These are phyloP conservation scores for Microtus richardsoni DNA, from an alignment of 2,113 vertebrate genomes.

Conservation along the genomic window DNA sequence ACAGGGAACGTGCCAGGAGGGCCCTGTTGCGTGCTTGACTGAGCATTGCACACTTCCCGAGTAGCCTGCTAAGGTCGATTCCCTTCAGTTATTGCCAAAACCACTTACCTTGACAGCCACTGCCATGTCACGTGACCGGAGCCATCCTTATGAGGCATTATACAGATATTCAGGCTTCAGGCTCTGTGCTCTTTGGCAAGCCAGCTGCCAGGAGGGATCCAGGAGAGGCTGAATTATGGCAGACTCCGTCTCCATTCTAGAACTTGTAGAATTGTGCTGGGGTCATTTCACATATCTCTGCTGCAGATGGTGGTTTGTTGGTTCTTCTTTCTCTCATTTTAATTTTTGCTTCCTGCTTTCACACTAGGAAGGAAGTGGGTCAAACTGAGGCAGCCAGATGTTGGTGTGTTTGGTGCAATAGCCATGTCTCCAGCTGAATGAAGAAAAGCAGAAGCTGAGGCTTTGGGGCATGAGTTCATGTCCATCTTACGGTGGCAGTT, in stretches of 20 bases:
- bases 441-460: neutral
- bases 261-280: neutral
- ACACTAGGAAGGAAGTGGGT: neutral
- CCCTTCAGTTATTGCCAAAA: neutral
- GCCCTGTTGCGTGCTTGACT: neutral
- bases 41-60: neutral
- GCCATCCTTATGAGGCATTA: neutral
- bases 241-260: neutral
- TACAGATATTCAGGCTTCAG: neutral
- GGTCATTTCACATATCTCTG: too few relatives aligned
- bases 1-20: neutral
- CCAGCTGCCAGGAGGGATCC: neutral
- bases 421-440: neutral
- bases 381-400: neutral
- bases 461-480: neutral
- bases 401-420: neutral
- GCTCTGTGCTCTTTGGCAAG: neutral
- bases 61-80: neutral
- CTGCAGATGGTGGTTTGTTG: neutral
- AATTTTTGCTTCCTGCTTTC: neutral
- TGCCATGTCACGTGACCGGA: neutral
- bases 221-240: neutral
- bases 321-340: accelerated
- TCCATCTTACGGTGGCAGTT: neutral
- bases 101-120: neutral